Conservation (phyloP, 2,888 invertebrate species). For the Dilophus febrilis region DNA sequence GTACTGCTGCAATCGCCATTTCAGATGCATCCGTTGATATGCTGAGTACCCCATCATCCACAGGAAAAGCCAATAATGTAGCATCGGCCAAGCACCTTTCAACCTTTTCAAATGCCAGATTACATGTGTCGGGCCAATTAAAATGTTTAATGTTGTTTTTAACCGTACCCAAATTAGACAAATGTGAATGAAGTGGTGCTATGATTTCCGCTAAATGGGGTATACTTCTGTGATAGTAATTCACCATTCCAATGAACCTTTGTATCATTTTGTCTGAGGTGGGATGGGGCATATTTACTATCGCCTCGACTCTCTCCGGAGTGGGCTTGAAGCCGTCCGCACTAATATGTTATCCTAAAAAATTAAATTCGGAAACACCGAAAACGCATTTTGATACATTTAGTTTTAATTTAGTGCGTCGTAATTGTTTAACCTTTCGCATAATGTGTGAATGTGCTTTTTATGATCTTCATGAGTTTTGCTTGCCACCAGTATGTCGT, state of each 20-base stretch:
- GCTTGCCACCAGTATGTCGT: conserved; percentile 14
- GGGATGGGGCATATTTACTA: conserved; percentile 8
- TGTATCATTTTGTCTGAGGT: conserved; percentile 8
- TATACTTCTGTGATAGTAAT: conserved; percentile 9
- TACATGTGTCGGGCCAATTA: no score
- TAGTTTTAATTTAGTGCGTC: conserved; percentile 9
- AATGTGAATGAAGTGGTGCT: no score
- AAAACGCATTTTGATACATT: conserved; percentile 13
- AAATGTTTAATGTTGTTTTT: no score
- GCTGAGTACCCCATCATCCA: no score
- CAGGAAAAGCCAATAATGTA: no score
- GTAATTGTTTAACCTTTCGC: conserved; percentile 10
- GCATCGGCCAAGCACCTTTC: no score
- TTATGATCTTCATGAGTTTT: conserved; percentile 10
- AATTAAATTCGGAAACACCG: conserved; percentile 8
- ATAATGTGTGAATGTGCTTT: conserved; percentile 8
- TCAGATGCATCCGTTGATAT: no score
- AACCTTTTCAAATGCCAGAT: no score
- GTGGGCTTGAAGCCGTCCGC: conserved; percentile 9
- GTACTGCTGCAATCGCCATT: no score
- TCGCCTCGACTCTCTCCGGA: conserved; percentile 10
- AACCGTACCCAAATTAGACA: no score
- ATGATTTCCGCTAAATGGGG: no score
- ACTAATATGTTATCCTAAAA: conserved; percentile 11
- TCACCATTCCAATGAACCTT: conserved; percentile 9